phyloP scores from a whole-genome alignment of 2,113 vertebrate genomes.

The Nestor notabilis region DNA sequence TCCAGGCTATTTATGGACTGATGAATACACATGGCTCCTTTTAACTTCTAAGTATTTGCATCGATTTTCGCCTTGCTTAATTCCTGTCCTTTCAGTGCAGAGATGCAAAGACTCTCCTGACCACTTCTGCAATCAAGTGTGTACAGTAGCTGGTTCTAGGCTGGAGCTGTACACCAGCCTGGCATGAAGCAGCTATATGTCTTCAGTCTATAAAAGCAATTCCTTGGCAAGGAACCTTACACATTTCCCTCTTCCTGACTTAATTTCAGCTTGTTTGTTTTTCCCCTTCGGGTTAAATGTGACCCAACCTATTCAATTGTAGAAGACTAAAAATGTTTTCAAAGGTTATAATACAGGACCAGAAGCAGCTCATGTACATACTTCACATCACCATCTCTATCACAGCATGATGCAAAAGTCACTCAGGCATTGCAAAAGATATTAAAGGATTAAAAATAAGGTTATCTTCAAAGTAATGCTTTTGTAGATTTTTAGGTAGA shows the following conservation, averaged over 20 bases:
- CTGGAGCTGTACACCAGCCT: neutral
- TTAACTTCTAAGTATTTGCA: neutral
- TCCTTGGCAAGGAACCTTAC: neutral
- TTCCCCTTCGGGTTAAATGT: accelerated
- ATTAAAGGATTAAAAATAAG: neutral
- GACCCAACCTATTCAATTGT: neutral
- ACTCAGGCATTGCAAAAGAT: neutral
- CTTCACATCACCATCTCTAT: neutral
- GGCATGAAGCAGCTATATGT: neutral
- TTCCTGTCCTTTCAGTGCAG: neutral
- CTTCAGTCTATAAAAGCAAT: neutral
- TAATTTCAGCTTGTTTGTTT: neutral
- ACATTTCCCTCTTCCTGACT: neutral
- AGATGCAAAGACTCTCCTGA: neutral
- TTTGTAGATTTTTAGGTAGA: neutral
- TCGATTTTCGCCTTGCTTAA: neutral
- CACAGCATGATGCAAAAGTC: neutral
- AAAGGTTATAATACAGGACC: neutral
- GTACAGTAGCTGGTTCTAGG: neutral
- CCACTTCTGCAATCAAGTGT: neutral
- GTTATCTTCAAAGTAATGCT: neutral
- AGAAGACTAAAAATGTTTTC: neutral
- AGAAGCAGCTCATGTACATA: neutral
- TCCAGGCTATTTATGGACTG: neutral
- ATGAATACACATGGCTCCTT: accelerated